Evolutionary conservation across 2,113 vertebrate species (phyloP).

Genomic region (Myrmecophaga tridactyla): DNA sequence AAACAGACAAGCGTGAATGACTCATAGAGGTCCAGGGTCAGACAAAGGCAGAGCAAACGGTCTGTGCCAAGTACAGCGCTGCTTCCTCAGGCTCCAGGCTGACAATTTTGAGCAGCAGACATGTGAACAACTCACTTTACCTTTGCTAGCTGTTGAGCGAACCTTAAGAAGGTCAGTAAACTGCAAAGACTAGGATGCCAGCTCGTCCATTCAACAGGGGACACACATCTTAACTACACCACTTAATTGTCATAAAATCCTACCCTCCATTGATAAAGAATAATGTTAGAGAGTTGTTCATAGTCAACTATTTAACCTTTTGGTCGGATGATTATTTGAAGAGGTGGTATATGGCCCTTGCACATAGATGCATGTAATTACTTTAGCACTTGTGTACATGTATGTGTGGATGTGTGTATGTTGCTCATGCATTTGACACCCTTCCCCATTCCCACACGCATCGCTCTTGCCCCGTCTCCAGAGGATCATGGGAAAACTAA

Average conservation of each 20-base stretch:
- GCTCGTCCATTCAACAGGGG: neutral
- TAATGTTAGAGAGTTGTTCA: neutral
- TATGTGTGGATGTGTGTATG: too few species aligned
- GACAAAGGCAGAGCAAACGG: neutral
- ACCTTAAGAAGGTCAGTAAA: neutral
- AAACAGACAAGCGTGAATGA: neutral
- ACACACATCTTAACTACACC: neutral
- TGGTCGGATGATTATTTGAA: neutral
- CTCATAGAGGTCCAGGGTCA: neutral
- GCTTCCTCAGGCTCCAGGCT: neutral
- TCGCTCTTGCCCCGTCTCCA: neutral
- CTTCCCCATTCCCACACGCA: accelerated
- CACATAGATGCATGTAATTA: too few species aligned
- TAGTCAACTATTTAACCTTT: neutral
- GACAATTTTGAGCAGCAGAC: neutral
- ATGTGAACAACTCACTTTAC: neutral
- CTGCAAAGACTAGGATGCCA: accelerated
- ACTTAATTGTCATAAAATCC: neutral
- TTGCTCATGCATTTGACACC: too few species aligned
- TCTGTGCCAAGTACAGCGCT: neutral
- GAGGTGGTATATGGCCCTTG: too few species aligned
- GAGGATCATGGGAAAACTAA: neutral
- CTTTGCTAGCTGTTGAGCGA: neutral
- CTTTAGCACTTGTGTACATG: accelerated
- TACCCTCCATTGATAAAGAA: neutral